Evolutionary conservation across 1,140 invertebrate genomes (phyloP).

Genomic region (Delia radicum): DNA sequence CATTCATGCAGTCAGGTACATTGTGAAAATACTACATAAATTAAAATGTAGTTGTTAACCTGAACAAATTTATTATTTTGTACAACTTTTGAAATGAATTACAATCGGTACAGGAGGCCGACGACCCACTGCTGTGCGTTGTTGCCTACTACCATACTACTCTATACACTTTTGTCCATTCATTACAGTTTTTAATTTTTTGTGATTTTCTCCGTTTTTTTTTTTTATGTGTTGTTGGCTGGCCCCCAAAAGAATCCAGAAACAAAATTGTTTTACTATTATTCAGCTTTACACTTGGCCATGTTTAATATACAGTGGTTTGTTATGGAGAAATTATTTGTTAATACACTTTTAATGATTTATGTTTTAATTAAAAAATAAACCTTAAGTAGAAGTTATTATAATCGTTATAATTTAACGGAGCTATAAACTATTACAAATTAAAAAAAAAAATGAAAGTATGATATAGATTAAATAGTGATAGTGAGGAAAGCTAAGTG

Average conservation of each 20-base stretch:
- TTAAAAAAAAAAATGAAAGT: too few relatives aligned
- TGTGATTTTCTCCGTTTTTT: too few relatives aligned
- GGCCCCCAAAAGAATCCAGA: not conserved
- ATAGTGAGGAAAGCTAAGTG: too few relatives aligned
- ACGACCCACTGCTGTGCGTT: slow-evolving; percentile 20
- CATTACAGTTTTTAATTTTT: too few relatives aligned
- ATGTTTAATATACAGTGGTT: not conserved
- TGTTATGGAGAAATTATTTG: not conserved
- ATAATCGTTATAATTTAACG: too few relatives aligned
- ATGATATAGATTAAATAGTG: too few relatives aligned
- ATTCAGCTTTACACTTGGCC: not conserved
- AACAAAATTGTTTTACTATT: not conserved
- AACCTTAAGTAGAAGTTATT: too few relatives aligned
- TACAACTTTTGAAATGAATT: slow-evolving; percentile 22
- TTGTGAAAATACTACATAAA: slow-evolving; percentile 5
- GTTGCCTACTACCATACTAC: not conserved
- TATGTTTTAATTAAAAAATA: too few relatives aligned
- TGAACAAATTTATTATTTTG: slow-evolving; percentile 24
- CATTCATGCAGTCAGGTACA: not conserved
- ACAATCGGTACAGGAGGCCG: slow-evolving; percentile 19
- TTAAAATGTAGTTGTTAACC: slow-evolving; percentile 23
- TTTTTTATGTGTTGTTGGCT: not conserved
- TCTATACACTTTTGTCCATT: too few relatives aligned
- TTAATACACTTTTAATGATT: too few relatives aligned
- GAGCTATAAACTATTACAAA: too few relatives aligned